Conservation (phyloP, 2,888 invertebrate species). For the Rosalia funebris region DNA sequence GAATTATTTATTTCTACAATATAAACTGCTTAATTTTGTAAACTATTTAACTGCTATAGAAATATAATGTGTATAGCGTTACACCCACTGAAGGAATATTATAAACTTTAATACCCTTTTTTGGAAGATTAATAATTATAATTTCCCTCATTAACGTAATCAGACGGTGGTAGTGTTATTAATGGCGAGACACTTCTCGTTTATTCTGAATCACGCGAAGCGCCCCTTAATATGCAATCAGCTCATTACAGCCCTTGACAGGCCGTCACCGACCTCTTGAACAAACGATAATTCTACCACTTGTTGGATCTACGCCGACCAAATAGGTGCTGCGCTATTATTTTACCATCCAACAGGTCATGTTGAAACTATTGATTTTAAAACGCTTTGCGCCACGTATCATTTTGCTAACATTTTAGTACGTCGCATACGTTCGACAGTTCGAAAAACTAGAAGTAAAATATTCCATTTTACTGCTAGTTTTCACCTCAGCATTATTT, state of each 20-base stretch:
- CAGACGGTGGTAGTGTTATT: constrained; percentile 6
- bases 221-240: constrained; percentile 46
- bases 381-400: neutral
- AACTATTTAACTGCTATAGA: too few species aligned
- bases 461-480: too few species aligned
- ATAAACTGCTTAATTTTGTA: too few species aligned
- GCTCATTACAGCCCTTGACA: constrained; percentile 44
- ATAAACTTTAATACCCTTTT: too few species aligned
- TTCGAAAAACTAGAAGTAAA: too few species aligned
- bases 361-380: constrained; percentile 5
- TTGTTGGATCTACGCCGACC: constrained; percentile 36
- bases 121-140: too few species aligned
- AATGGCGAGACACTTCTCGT: constrained; percentile 21
- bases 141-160: too few species aligned
- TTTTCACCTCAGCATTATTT: too few species aligned
- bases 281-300: constrained; percentile 45
- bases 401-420: neutral
- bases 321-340: constrained; percentile 25
- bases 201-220: constrained; percentile 37
- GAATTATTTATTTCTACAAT: too few species aligned
- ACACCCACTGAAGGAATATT: too few species aligned
- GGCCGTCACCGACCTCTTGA: constrained; percentile 42
- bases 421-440: too few species aligned
- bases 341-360: constrained; percentile 32
- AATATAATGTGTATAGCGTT: too few species aligned